These are phyloP conservation scores for Phasianus colchicus DNA, from an alignment of 2,113 vertebrate genomes.

Conservation along the genomic window DNA sequence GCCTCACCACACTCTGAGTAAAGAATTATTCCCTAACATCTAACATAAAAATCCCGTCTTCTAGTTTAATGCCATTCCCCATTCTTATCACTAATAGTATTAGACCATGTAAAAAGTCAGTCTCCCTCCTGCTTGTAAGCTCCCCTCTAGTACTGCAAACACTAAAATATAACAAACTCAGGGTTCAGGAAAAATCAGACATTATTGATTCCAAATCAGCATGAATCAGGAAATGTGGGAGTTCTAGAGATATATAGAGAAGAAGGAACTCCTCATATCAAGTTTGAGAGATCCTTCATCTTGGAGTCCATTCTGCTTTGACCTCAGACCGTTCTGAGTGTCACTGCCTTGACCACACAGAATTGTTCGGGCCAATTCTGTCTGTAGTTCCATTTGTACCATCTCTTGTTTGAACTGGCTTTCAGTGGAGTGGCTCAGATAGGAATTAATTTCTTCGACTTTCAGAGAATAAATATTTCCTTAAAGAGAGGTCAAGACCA, in stretches of 20 bases:
- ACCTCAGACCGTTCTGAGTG: not conserved
- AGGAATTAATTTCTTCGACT: slow-evolving; percentile 8
- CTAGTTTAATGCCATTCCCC: too few species aligned
- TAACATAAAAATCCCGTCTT: too few species aligned
- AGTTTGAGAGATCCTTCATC: not conserved
- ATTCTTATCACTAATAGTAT: too few species aligned
- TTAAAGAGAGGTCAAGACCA: slow-evolving; percentile 36
- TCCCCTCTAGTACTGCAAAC: too few species aligned
- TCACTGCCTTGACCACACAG: not conserved
- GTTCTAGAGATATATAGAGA: not conserved
- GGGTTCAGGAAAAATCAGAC: not conserved
- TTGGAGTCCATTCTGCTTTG: not conserved
- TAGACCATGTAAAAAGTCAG: too few species aligned
- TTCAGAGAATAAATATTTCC: slow-evolving; percentile 33
- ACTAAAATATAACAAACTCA: not conserved
- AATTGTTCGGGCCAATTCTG: not conserved
- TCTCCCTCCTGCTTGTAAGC: too few species aligned
- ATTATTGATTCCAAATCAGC: not conserved
- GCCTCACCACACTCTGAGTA: not conserved
- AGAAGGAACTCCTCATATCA: not conserved
- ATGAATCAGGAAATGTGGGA: not conserved
- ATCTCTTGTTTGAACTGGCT: not conserved
- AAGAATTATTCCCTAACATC: not conserved
- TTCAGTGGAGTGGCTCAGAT: not conserved
- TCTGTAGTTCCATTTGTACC: not conserved